Evolutionary conservation across 2,113 vertebrate genomes (phyloP).

Genomic region (Elaphurus davidianus): DNA sequence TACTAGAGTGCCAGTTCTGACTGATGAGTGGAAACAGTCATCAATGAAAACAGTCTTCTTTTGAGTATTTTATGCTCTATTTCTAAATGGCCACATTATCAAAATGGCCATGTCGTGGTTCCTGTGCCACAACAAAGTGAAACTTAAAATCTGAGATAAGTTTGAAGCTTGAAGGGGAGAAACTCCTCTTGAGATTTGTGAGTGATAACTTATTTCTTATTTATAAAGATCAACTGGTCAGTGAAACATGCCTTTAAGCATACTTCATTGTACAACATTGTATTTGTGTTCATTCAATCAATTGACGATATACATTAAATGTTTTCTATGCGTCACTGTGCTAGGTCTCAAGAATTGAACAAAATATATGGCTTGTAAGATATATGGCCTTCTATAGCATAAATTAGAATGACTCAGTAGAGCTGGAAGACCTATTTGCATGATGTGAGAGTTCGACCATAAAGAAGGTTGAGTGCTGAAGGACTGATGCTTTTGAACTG

Average conservation of each 20-base stretch:
- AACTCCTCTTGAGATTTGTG: not conserved
- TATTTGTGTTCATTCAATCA: not conserved
- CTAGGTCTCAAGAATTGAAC: not conserved
- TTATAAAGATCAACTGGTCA: not conserved
- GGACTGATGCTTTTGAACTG: not conserved
- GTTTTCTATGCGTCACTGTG: not conserved
- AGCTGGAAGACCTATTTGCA: not conserved
- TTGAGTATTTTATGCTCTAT: not conserved
- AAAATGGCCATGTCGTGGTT: not conserved
- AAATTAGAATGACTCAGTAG: not conserved
- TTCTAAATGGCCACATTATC: not conserved
- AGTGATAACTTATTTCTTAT: not conserved
- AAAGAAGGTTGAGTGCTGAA: not conserved
- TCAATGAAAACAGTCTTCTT: not conserved
- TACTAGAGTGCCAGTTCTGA: not conserved
- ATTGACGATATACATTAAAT: not conserved
- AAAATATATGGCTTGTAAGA: not conserved
- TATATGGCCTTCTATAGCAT: not conserved
- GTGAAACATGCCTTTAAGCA: not conserved
- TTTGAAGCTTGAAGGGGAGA: not conserved
- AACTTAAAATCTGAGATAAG: not conserved
- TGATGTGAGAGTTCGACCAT: not conserved
- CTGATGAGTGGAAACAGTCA: not conserved
- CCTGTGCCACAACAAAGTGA: not conserved
- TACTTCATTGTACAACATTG: not conserved